phyloP scores from a whole-genome alignment of 2,888 invertebrate species.

The Cancer borealis region DNA sequence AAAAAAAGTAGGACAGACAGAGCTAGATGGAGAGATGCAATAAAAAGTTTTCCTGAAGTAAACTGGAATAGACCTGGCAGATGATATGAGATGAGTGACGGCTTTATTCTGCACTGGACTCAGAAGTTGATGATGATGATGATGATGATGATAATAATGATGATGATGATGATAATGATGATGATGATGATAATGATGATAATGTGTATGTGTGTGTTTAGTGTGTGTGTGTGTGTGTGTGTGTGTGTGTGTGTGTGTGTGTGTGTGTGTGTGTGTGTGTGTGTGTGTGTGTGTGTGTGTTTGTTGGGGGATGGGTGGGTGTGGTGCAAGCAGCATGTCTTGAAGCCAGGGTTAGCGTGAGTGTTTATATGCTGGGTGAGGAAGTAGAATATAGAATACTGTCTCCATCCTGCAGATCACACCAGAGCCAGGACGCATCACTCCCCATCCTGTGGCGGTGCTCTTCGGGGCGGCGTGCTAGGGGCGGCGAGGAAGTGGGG shows the following conservation, averaged over 20 bases:
- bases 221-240: neutral
- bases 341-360: too few species aligned
- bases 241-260: neutral
- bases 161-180: neutral
- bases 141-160: slow-evolving; percentile 14
- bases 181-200: slow-evolving; percentile 2
- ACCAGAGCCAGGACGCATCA: too few species aligned
- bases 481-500: neutral
- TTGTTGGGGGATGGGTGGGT: neutral
- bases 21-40: too few species aligned
- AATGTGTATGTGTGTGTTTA: neutral
- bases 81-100: too few species aligned
- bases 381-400: too few species aligned
- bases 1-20: too few species aligned
- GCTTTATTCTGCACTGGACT: neutral
- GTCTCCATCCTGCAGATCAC: too few species aligned
- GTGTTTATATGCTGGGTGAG: too few species aligned
- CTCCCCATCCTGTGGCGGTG: too few species aligned
- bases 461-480: neutral
- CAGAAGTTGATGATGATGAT: neutral
- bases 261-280: slow-evolving; percentile 40
- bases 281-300: slow-evolving; percentile 16
- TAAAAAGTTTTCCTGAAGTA: too few species aligned
- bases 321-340: too few species aligned
- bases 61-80: too few species aligned